Evolutionary conservation across 2,797 vertebrate genomes (phyloP), one percentile per base, ranked within the genome.

Genomic region (Crocidura indochinensis): DNA sequence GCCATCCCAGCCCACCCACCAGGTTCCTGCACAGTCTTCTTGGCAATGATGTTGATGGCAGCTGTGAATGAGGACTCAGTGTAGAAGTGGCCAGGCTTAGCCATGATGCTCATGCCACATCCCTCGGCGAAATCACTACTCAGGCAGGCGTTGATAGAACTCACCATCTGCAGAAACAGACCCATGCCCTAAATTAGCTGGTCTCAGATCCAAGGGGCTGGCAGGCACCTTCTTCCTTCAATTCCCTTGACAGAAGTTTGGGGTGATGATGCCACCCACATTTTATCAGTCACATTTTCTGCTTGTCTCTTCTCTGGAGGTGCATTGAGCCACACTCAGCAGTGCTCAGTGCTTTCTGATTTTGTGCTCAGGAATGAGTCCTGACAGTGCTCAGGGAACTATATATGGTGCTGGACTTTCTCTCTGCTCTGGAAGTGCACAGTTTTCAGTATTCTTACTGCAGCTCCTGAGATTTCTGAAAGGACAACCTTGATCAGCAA

Each of bases 41-140:
- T 94, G 73, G 87, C 53, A 14, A 88, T 93, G 64, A 92, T 80
- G 51, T 91, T 94, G 47, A 94, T 44, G 0, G 90, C 82, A 0
- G 73, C 68, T 2, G 6, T 91, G 78, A 85, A 94, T 3, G 93
- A 78, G 4, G 95, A 64, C 1, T 22, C 27, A 0, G 9, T 19
- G 2, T 92, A 91, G 78, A 93, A 96, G 60, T 44, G 5, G 5
- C 96, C 93, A 0, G 81, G 94, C 65, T 95, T 95, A 0, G 73
- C 46, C 0, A 95, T 88, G 60, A 95, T 29, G 60, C 93, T 0
- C 0, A 95, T 0, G 0, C 88, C 64, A 0, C 53, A n/a, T 3
- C 31, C 75, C 56, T 77, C 11, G 0, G 93, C 90, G 75, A 97
- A 96, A 83, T 93, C 84, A 71, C 84, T 78, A 71, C 94, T 80